These are phyloP conservation scores for Trogon melanurus DNA, from an alignment of 2,113 vertebrate genomes.

Conservation along the genomic window DNA sequence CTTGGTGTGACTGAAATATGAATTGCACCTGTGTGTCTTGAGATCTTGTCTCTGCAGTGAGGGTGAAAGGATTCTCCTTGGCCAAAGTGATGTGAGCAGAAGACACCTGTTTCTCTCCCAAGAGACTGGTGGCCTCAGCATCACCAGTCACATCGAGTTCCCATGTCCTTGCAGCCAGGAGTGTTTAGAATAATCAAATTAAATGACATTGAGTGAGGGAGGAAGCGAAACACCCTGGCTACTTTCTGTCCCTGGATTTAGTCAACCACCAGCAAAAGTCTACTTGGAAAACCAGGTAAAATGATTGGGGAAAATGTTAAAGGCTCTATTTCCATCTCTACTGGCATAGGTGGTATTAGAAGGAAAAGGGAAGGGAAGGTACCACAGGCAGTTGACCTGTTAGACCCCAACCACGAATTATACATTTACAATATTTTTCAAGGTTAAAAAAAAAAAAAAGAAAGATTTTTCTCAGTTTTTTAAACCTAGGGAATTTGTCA, in stretches of 20 bases:
- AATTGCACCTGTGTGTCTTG: background rate
- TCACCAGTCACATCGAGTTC: background rate
- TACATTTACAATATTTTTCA: background rate
- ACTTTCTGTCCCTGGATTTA: background rate
- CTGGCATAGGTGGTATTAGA: background rate
- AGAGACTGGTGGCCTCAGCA: background rate
- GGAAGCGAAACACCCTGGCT: background rate
- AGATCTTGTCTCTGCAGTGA: background rate
- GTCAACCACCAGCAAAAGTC: background rate
- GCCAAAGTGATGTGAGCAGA: background rate
- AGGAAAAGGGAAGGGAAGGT: background rate
- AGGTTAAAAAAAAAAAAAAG: background rate
- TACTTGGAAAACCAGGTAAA: background rate
- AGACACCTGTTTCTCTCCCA: background rate
- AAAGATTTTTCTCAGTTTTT: no score
- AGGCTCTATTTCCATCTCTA: background rate
- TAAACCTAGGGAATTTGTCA: background rate
- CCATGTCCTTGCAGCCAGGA: background rate
- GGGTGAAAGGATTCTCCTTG: background rate
- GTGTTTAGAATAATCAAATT: background rate
- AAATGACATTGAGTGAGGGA: background rate
- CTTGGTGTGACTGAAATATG: conserved; percentile 40
- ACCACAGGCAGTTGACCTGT: background rate
- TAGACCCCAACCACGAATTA: background rate
- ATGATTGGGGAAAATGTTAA: background rate